Percentiles rank a stretch among this genome's conserved stretches.
Conservation (phyloP, 2,113 vertebrate genomes). For the Martes martes region DNA sequence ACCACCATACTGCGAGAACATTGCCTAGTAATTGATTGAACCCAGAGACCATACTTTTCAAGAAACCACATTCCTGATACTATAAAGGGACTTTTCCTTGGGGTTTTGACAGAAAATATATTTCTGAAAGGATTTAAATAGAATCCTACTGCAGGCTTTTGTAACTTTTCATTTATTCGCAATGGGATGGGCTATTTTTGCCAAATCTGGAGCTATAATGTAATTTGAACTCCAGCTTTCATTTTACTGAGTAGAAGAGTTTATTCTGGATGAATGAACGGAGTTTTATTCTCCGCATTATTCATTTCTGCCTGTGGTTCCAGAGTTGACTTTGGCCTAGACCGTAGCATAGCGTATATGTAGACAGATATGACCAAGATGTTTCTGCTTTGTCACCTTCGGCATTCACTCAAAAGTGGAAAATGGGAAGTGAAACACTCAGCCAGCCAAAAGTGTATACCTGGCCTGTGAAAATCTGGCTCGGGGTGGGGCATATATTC, state of each 20-base stretch:
- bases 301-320: background rate
- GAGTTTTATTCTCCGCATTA: background rate
- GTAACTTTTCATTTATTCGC: background rate
- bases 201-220: background rate
- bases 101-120: background rate
- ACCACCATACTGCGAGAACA: background rate
- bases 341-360: background rate
- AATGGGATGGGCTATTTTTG: background rate
- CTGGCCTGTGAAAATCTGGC: background rate
- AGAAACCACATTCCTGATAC: conserved; percentile 40
- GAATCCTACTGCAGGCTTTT: background rate
- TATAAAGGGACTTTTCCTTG: background rate
- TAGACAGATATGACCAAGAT: background rate
- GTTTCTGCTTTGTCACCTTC: background rate
- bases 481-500: background rate
- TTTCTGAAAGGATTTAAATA: conserved; percentile 38
- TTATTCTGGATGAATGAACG: background rate
- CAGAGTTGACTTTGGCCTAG: background rate
- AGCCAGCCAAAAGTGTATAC: background rate
- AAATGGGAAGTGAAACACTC: background rate
- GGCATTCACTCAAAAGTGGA: background rate
- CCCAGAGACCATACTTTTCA: background rate
- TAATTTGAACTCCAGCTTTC: background rate
- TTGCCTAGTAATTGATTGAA: background rate
- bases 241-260: background rate